phyloP scores from a whole-genome alignment of 1,140 invertebrate genomes.

The Rhynchophorus ferrugineus region DNA sequence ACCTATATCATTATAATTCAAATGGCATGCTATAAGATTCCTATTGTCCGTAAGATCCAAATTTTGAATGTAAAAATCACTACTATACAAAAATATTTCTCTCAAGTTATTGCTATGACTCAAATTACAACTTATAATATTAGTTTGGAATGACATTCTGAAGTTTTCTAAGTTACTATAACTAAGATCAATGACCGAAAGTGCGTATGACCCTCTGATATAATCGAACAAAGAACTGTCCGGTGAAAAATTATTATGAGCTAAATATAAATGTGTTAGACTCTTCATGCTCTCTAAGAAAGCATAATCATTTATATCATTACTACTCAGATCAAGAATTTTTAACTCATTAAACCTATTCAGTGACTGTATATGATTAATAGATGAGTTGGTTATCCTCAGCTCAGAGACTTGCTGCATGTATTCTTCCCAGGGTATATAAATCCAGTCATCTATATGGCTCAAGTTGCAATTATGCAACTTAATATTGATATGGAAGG shows the following conservation, averaged over 20 bases:
- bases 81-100: neutral
- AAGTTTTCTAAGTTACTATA: conserved; percentile 1
- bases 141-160: too few species aligned
- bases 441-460: conserved; percentile 8
- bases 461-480: neutral
- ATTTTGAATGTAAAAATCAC: neutral
- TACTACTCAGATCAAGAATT: conserved; percentile 1
- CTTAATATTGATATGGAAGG: neutral
- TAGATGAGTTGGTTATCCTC: conserved; percentile 8
- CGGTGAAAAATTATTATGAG: neutral
- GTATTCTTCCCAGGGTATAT: neutral
- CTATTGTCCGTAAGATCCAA: conserved; percentile 8
- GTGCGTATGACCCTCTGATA: neutral
- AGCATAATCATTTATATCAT: conserved; percentile 6
- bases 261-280: conserved; percentile 2
- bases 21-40: neutral
- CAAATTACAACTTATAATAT: conserved; percentile 4
- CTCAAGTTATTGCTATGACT: conserved; percentile 4
- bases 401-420: neutral
- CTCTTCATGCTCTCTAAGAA: conserved; percentile 2
- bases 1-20: too few species aligned
- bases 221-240: conserved; percentile 4
- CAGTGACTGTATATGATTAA: neutral
- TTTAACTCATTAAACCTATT: neutral
- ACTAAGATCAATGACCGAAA: conserved; percentile 2